Evolutionary conservation across 2,797 vertebrate species (phyloP), one percentile per base, ranked within the genome.

Genomic region (Picus viridis): DNA sequence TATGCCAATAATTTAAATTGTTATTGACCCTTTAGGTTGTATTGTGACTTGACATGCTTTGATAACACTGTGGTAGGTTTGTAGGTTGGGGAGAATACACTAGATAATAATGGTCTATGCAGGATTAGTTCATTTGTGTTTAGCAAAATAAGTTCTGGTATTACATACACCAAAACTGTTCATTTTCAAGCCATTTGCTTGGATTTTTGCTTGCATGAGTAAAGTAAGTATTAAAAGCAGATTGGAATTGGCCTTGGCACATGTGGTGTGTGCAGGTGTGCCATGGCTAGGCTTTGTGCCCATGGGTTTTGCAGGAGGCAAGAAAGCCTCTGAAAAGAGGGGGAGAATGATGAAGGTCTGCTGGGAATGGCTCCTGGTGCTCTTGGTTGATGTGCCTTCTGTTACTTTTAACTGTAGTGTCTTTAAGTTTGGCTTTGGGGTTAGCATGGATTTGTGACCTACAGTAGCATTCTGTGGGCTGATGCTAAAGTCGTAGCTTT

Each of bases 241-340:
- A 32, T n/a, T 12, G 5, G 27, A 84, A 41, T 36, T 65, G 23
- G 23, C 23, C 23, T 51, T 51, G 49, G 49, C 49, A 51, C 6
- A 13, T 24, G n/a, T 49, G 45, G 10, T 23, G 23, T 70, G 3
- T 32, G 5, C 78, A 8, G n/a, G 12, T 23, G n/a, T 34, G n/a
- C 20, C n/a, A 9, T 22, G 12, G 34, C 51, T 36, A 4, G 72
- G 27, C n/a, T 27, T 51, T 20, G 43, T 22, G 26, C 26, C 39
- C 0, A 0, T 1, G 2, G 20, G 19, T 15, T 49, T 0, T 13
- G 27, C 39, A 8, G 62, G 47, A 15, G 18, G 26, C 22, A 39
- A 5, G 63, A 29, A 16, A 24, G 18, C 5, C 36, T 41, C 16
- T 6, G 3, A 20, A 64, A 29, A 29, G 53, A 54, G 16, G 16